Evolutionary conservation across 2,888 invertebrate species (phyloP), one percentile per base, ranked within the genome.

Genomic region (Cyclophora albipunctata): DNA sequence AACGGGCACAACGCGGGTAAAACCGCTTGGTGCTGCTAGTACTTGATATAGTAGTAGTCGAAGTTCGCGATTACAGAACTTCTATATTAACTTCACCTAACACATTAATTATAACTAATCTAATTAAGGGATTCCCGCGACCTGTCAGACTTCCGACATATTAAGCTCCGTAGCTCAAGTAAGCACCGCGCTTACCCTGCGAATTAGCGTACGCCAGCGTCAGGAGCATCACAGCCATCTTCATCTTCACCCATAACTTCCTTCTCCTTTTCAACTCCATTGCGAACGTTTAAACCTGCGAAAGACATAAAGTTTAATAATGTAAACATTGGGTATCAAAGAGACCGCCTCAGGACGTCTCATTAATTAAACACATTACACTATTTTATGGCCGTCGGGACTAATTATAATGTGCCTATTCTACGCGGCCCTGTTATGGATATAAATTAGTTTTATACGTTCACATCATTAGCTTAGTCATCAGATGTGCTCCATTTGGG

Each of bases 161-260:
- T 20, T 20, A 20, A 20, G 20, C 20, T 20, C 20, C 20, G 20
- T 20, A 20, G 20, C 20, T 20, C 20, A 20, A 20, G 20, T 20
- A 20, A 20, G 20, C 20, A 20, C 2, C 20, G 20, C 20, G n/a
- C 53, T 67, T 71, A 86, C 86, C 86, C 75, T 85, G 87, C 46
- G 81, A 74, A 58, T 73, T 71, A n/a, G 73, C 80, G 57, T 70
- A 75, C 34, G 77, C 75, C 55, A 84, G 56, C 46, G 54, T 54
- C 34, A 60, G 45, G 34, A 57, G 58, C 6, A 57, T 45, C 7
- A 43, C 52, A 42, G 58, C 57, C 4, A 60, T 47, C 49, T 51
- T 57, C 41, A 53, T 53, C 43, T 55, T 58, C 54, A 60, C 42
- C 58, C 58, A 60, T n/a, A 57, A 53, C 52, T 52, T 48, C 45